Percentiles rank a stretch among this genome's conserved stretches.
Evolutionary conservation across 2,113 vertebrate species (phyloP).

Genomic region (Limnothrissa miodon): DNA sequence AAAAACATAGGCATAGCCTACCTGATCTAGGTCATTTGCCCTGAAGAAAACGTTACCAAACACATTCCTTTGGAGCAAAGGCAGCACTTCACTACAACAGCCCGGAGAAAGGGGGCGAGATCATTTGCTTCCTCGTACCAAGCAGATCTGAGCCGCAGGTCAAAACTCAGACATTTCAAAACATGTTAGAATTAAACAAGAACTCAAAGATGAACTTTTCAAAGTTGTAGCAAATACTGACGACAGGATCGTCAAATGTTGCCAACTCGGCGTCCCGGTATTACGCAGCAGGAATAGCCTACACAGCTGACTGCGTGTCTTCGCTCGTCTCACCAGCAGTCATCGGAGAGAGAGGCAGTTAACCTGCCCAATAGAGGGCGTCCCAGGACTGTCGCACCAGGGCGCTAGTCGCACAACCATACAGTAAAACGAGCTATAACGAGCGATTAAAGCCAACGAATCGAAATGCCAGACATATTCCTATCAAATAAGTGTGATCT

Average conservation of each 20-base stretch:
- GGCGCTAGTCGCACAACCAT: no score
- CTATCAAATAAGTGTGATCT: no score
- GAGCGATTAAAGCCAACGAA: no score
- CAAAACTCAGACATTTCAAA: background rate
- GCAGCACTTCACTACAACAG: background rate
- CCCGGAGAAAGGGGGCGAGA: background rate
- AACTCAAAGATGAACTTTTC: background rate
- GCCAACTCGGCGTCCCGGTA: background rate
- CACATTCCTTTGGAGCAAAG: background rate
- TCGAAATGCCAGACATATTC: no score
- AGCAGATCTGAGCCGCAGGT: background rate
- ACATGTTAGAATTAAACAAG: background rate
- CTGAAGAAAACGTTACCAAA: background rate
- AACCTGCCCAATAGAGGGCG: background rate
- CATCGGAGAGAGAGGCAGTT: background rate
- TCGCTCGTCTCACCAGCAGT: background rate
- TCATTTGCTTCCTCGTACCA: conserved; percentile 15
- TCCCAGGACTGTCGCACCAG: background rate
- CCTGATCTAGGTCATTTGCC: background rate
- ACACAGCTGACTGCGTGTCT: background rate
- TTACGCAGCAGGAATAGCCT: background rate
- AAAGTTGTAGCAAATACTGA: background rate
- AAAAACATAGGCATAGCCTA: no score
- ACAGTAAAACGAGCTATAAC: no score
- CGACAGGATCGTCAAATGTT: background rate